phyloP scores from a whole-genome alignment of 1,140 invertebrate species.

The Conopomorpha cramerella region DNA sequence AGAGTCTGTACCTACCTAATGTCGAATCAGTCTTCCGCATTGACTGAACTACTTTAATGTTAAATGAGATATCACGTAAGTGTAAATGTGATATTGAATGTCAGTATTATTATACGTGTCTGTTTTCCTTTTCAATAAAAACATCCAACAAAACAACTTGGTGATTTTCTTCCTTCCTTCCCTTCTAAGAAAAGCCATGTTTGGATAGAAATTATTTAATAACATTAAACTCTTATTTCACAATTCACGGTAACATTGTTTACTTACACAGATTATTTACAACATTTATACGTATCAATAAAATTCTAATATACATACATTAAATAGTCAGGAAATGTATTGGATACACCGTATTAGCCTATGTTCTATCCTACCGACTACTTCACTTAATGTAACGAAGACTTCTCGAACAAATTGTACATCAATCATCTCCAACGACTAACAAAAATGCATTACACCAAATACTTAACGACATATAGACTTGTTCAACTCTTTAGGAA shows the following conservation, averaged over 20 bases:
- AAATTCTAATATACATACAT: constrained; percentile 25
- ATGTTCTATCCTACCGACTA: no score
- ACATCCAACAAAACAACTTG: not conserved
- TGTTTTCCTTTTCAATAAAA: not conserved
- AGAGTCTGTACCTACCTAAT: no score
- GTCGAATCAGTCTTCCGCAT: no score
- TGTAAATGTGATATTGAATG: constrained; percentile 20
- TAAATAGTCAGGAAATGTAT: constrained; percentile 12
- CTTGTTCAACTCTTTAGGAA: no score
- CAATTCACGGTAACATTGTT: constrained; percentile 59
- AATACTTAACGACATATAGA: no score
- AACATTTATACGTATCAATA: constrained; percentile 44
- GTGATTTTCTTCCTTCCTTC: not conserved
- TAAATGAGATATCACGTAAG: not conserved
- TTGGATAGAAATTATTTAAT: constrained; percentile 60
- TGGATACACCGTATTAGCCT: no score
- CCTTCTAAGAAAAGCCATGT: constrained; percentile 5
- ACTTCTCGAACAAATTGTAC: no score
- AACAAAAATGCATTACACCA: no score
- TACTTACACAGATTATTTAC: constrained; percentile 58
- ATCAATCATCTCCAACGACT: no score
- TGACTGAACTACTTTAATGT: not conserved
- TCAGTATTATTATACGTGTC: constrained; percentile 43
- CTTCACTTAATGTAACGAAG: no score
- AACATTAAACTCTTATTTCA: constrained; percentile 61